These are phyloP conservation scores for Pseudomyrmex cubaensis DNA, from an alignment of 1,140 invertebrate genomes.

Conservation along the genomic window DNA sequence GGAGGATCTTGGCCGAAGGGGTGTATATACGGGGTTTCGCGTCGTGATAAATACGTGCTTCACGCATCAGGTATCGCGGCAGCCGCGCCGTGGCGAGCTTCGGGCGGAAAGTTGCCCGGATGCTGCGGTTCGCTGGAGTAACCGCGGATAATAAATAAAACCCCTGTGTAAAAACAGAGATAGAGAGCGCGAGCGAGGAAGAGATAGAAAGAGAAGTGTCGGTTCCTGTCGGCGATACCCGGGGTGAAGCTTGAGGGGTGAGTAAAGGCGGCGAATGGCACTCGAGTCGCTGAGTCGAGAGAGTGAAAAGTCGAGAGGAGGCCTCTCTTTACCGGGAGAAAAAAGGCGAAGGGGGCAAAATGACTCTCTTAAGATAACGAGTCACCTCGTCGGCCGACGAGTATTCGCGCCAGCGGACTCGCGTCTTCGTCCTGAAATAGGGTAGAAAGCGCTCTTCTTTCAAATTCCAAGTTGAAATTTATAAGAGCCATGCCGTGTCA, in stretches of 20 bases:
- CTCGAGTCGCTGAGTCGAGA: constrained; percentile 62
- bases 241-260: background rate
- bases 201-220: constrained; percentile 25
- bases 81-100: constrained; percentile 52
- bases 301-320: constrained; percentile 69
- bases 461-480: constrained; percentile 12
- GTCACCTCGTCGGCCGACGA: constrained; percentile 68
- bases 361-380: constrained; percentile 76
- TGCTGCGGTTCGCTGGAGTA: constrained; percentile 61
- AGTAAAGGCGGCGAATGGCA: constrained; percentile 12
- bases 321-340: constrained; percentile 6
- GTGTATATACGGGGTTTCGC: background rate
- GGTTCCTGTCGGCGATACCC: constrained; percentile 52
- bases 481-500: constrained; percentile 27
- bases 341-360: constrained; percentile 54
- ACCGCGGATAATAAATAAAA: constrained; percentile 79
- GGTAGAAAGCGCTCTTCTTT: constrained; percentile 38
- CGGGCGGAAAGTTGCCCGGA: constrained; percentile 65
- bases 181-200: background rate
- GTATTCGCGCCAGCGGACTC: constrained; percentile 54
- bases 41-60: constrained; percentile 74
- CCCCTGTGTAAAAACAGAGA: constrained; percentile 46
- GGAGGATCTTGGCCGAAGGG: background rate
- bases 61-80: constrained; percentile 75
- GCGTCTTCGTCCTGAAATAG: constrained; percentile 48